Base-by-base conservation (phyloP, 2,888 invertebrate species). In the Spicauda simplicius region DNA sequence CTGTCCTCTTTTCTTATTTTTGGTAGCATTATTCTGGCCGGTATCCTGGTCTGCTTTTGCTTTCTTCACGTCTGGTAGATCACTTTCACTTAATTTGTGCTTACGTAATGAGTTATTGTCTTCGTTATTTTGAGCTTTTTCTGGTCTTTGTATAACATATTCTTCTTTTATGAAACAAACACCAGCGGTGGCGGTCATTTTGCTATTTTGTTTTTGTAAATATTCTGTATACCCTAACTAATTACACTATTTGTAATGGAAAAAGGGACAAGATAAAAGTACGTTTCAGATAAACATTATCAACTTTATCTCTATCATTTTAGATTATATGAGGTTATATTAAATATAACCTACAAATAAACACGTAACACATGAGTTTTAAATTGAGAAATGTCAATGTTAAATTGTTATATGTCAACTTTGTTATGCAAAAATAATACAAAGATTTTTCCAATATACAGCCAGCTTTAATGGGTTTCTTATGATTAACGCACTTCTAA, bases 1-100 rank as follows among this genome's bases (percentile, higher is more conserved):
- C 85, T 97, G 96, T 0, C 97, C 97, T 80, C 94, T 90, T 72
- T 84, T 90, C 73, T 85, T 92, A 66, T 74, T 77, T 73, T 87
- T 88, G 8, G 65, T 67, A 64, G 72, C 72, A 18, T 64, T 59
- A 10, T 59, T 10, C 58, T 75, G 74, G 41, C 72, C 71, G 12
- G 74, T 74, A 59, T 71, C 71, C 37, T 82, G 76, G 11, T 76
- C 75, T 20, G 67, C 73, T 80, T 81, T 88, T 64, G 73, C 41
- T 73, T 80, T 86, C 69, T 90, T 88, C 53, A 57, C 76, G 20
- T 84, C 81, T 52, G 58, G 45, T 69, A 74, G 74, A 70, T 70
- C 73, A 57, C 72, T 74, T 20, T 81, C 78, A 48, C 77, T 80
- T 67, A 84, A 70, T 76, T 91, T 90, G 64, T 87, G 87, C 76